Evolutionary conservation across 2,888 invertebrate genomes (phyloP).

Genomic region (Catocala sponsa): DNA sequence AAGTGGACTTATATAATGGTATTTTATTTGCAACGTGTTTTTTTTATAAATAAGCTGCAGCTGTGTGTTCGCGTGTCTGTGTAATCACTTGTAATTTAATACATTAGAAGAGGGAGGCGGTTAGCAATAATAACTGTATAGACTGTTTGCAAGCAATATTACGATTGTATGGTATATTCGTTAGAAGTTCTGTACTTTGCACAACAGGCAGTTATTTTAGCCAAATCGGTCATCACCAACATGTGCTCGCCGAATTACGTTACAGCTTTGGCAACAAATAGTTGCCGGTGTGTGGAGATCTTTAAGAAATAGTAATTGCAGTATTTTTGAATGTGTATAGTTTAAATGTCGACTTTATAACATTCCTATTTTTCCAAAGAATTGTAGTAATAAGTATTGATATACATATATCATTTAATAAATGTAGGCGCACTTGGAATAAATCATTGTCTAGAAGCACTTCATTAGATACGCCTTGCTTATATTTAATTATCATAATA

Average conservation of each 20-base stretch:
- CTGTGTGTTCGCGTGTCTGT: constrained; percentile 10
- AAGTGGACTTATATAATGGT: constrained; percentile 6
- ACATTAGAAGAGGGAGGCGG: constrained; percentile 4
- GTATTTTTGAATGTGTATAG: constrained; percentile 19
- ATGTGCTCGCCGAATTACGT: not conserved
- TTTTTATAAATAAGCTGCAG: not conserved
- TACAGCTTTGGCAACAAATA: constrained; percentile 10
- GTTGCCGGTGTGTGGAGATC: constrained; percentile 8
- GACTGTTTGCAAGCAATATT: constrained; percentile 38
- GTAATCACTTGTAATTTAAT: constrained; percentile 5
- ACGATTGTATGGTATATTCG: constrained; percentile 23
- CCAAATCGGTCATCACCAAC: not conserved
- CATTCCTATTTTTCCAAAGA: constrained; percentile 54
- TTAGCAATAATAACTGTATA: constrained; percentile 18
- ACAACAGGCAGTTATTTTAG: constrained; percentile 1
- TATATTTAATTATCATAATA: constrained; percentile 2
- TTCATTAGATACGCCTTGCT: not conserved
- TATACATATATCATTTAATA: constrained; percentile 13
- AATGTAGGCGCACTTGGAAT: constrained; percentile 11
- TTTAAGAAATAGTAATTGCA: constrained; percentile 11
- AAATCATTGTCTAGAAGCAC: not conserved
- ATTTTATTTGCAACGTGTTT: constrained; percentile 10
- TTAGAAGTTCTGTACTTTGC: constrained; percentile 9
- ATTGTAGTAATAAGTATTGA: constrained; percentile 39
- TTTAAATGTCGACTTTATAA: constrained; percentile 31